Base-by-base conservation (phyloP, 2,888 invertebrate species). In the Brachynemurus nebulosus region DNA sequence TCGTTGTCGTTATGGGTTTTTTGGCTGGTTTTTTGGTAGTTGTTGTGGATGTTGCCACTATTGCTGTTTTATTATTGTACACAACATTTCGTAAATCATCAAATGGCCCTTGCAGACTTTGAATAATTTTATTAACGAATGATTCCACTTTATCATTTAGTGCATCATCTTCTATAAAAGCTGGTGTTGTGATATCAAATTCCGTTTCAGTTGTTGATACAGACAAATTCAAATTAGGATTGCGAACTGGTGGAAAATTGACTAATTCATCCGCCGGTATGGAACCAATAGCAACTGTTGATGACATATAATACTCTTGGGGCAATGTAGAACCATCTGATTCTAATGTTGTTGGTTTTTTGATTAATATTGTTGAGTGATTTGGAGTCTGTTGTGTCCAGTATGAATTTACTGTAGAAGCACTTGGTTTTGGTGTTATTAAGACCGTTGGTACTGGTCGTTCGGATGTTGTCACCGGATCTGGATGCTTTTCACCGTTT, bases 171-270 rank as follows among this genome's bases (percentile, higher is more conserved):
- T 86, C 84, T 9, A 76, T 65, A 61, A 88, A 84, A 0, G 75
- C 69, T 0, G 86, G 86, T 0, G 86, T 86, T 0, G 85, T 80
- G 8, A 84, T 75, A 41, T 84, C 81, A 11, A 74, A 63, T 18
- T 77, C 76, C 1, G 67, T 1, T 1, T 64, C 66, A 7, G 70
- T 62, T 18, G 70, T 67, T 0, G 73, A 68, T 1, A 71, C 68
- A 0, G 82, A 80, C 53, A 78, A 76, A 49, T 86, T 86, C 0
- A 86, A 64, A 65, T 86, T 80, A 0, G 88, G 88, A 60, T 88
- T 86, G 38, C 88, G 71, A 0, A 86, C 88, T 0, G 88, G 88
- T 12, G 88, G 88, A 66, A 89, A 89, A 54, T 86, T 86, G 25
- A 78, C 78, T 17, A 78, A 64, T 48, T 86, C 80, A 54, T 83